Conservation (phyloP, 53 echinoderm and acorn worm species). For the Arbacia lixula region DNA sequence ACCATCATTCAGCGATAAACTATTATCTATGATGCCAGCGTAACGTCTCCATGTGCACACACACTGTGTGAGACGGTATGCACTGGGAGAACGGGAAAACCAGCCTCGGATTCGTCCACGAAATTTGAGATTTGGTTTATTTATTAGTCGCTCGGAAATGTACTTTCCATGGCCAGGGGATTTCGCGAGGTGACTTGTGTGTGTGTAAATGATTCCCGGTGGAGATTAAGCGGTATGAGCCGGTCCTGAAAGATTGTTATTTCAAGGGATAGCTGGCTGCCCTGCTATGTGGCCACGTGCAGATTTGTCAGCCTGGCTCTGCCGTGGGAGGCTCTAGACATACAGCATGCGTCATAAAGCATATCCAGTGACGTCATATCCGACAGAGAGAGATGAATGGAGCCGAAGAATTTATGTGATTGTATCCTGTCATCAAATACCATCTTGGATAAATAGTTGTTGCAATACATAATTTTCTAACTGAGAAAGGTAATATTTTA, state of each 20-base stretch:
- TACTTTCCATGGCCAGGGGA: constrained; percentile 8
- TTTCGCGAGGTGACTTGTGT: constrained; percentile 27
- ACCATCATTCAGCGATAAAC: constrained; percentile 43
- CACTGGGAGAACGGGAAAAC: neutral
- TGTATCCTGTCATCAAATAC: too few species aligned
- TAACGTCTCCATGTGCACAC: neutral
- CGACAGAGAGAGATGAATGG: too few species aligned
- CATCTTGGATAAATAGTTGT: too few species aligned
- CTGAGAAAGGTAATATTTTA: too few species aligned
- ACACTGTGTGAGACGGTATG: too few species aligned
- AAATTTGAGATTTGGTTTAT: constrained; percentile 11
- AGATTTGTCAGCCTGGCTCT: too few species aligned
- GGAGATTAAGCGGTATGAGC: constrained; percentile 15
- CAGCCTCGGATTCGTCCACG: neutral
- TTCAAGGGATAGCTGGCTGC: neutral
- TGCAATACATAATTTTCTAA: too few species aligned
- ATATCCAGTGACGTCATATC: too few species aligned
- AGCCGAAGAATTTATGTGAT: too few species aligned
- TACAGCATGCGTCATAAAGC: too few species aligned
- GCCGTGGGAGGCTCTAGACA: too few species aligned
- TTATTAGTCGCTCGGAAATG: constrained; percentile 28
- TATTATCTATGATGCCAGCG: constrained; percentile 24
- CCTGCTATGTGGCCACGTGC: too few species aligned
- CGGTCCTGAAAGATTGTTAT: constrained; percentile 25
- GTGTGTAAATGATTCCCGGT: neutral